These are phyloP conservation scores for Polypedilum vanderplanki DNA, from an alignment of 1,140 invertebrate genomes.

Conservation along the genomic window DNA sequence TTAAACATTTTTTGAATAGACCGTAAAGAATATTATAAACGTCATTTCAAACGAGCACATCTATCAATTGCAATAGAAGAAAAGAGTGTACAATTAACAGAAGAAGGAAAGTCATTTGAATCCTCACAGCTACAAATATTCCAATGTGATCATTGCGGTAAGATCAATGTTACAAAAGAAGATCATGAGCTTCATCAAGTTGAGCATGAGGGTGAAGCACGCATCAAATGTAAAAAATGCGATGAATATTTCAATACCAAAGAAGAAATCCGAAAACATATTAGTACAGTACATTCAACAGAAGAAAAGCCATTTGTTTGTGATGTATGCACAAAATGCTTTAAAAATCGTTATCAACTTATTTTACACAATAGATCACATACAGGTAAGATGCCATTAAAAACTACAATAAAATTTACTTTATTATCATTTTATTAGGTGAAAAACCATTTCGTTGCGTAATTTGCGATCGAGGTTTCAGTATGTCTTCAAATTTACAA, in stretches of 20 bases:
- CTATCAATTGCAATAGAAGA: not conserved
- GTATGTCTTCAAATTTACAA: not conserved
- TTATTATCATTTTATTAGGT: not conserved
- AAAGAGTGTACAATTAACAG: not conserved
- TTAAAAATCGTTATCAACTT: constrained; percentile 10
- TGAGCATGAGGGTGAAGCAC: not conserved
- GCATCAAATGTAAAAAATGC: not conserved
- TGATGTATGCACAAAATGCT: not conserved
- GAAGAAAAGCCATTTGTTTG: not conserved
- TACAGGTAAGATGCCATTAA: not conserved
- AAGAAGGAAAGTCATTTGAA: not conserved
- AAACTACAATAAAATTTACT: too few relatives aligned
- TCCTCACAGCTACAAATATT: not conserved
- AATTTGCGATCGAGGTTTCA: not conserved
- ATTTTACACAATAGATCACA: not conserved
- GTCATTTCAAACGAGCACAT: not conserved
- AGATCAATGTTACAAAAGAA: not conserved
- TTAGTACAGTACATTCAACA: not conserved
- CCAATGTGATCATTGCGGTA: not conserved
- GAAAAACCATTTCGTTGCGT: not conserved
- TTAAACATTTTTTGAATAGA: not conserved
- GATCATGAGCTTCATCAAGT: not conserved
- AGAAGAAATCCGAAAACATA: not conserved
- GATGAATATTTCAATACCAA: not conserved
- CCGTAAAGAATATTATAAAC: not conserved